Evolutionary conservation across 2,888 invertebrate species (phyloP), one percentile per base, ranked within the genome.

Genomic region (Scaeva pyrastri): DNA sequence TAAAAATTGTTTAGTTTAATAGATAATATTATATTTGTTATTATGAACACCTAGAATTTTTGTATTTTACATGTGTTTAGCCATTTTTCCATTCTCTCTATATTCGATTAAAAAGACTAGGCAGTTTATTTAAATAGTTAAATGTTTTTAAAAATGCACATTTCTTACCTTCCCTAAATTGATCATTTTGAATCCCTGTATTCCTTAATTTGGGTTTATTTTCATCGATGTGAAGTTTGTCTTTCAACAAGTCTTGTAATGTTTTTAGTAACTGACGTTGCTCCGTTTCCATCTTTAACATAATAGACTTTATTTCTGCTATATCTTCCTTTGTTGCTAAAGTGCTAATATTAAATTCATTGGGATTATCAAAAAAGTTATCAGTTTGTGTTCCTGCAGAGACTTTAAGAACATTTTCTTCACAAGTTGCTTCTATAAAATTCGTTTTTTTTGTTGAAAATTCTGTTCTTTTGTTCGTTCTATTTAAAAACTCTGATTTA

Each of bases 331-430:
- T 91, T 4, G 88, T 88, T 1, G 89, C 90, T 52, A 90, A 74
- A 64, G 88, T 8, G 66, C 41, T 14, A 26, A 45, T 16, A 39
- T 81, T 71, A n/a, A 14, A 4, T 1, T n/a, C 19, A 1, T 77
- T 39, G 5, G 78, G 36, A 14, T 19, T 26, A n/a, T 10, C 6
- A 10, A 10, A 60, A 14, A 79, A 36, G 0, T 82, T 2, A 14
- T 92, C 92, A 1, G 92, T 91, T 88, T 91, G 91, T 11, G 92
- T 91, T 55, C 91, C 89, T 7, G 91, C 91, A 83, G 91, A 92
- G 83, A 91, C 90, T 0, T 91, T 91, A 4, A 90, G 89, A 10
- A 91, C 89, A 77, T 89, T 88, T 43, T 21, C 86, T 71, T 36
- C 75, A 83, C 1, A 5, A 11, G 14, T 11, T 64, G 16, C 31